Conservation (phyloP, 2,113 vertebrate genomes). For the Aldabrachelys gigantea region DNA sequence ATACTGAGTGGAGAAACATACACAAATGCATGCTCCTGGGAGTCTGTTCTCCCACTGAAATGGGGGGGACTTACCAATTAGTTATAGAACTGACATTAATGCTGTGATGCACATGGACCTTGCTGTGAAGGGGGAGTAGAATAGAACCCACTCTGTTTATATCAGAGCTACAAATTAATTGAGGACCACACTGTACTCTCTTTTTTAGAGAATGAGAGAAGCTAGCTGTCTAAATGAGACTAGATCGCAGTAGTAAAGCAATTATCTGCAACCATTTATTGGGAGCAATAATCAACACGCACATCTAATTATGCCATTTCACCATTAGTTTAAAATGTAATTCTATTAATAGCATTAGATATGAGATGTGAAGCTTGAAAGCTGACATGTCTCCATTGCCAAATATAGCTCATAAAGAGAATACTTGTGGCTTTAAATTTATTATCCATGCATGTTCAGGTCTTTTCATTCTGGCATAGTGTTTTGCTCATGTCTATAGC, state of each 20-base stretch:
- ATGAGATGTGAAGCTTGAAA: not conserved
- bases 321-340: not conserved
- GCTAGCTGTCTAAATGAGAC: not conserved
- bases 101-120: not conserved
- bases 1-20: not conserved
- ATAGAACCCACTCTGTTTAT: not conserved
- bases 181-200: accelerated
- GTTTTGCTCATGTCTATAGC: not conserved
- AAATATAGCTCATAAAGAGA: not conserved
- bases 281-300: not conserved
- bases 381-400: not conserved
- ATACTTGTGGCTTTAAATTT: not conserved
- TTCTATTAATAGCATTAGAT: not conserved
- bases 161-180: not conserved
- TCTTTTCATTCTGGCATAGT: not conserved
- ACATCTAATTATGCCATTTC: not conserved
- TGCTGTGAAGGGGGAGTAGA: not conserved
- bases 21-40: not conserved
- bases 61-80: not conserved
- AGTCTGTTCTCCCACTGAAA: not conserved
- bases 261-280: not conserved
- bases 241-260: not conserved
- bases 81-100: no score
- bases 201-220: accelerated
- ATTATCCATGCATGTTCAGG: not conserved